phyloP scores from a whole-genome alignment of 2,113 vertebrate genomes.

The Psilopsiagon aurifrons region DNA sequence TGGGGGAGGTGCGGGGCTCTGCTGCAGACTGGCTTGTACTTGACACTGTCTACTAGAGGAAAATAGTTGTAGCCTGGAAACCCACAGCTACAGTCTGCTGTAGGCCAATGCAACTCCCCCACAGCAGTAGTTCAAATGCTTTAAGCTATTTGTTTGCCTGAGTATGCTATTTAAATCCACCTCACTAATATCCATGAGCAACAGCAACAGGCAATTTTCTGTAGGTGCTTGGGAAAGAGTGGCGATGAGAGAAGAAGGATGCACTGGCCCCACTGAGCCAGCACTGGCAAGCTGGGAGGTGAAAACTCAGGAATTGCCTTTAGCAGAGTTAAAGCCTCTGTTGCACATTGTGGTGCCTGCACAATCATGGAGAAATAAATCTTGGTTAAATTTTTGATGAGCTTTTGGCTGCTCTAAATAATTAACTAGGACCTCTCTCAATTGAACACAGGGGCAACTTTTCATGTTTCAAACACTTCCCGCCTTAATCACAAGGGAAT shows the following conservation, averaged over 20 bases:
- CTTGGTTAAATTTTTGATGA: conserved; percentile 66
- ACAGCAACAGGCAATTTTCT: neutral
- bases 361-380: conserved; percentile 20
- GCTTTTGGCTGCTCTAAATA: conserved; percentile 58
- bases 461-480: neutral
- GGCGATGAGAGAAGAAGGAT: neutral
- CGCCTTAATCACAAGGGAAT: neutral
- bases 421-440: conserved; percentile 46
- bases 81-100: neutral
- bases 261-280: neutral
- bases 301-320: neutral
- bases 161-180: neutral
- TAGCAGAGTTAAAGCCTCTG: conserved; percentile 10
- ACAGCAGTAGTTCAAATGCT: neutral
- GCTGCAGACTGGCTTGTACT: neutral
- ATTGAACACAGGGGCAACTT: conserved; percentile 17
- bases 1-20: neutral
- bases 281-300: neutral
- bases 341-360: neutral
- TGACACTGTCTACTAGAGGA: neutral
- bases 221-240: neutral
- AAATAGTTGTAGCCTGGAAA: neutral
- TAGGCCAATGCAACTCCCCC: neutral
- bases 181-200: neutral
- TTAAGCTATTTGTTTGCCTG: neutral